Conservation (phyloP, 2,113 vertebrate species). For the Daphoenositta chrysoptera region DNA sequence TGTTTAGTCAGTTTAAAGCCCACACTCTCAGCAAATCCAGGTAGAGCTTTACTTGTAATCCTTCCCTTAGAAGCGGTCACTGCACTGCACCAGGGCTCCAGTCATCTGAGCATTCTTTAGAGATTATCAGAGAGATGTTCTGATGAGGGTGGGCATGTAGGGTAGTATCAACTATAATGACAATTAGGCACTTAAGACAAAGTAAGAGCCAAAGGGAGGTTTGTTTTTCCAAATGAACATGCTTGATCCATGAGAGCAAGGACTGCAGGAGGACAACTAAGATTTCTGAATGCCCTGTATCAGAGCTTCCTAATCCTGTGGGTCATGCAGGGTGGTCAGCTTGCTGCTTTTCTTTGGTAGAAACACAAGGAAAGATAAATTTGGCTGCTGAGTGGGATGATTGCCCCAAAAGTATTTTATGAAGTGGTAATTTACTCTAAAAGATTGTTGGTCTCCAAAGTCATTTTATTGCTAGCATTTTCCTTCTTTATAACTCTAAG, state of each 20-base stretch:
- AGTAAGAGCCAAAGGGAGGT: background rate
- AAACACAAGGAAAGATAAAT: background rate
- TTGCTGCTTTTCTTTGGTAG: background rate
- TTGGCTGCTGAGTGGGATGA: background rate
- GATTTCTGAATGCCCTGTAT: background rate
- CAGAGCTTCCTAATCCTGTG: background rate
- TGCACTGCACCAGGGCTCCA: background rate
- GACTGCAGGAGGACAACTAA: background rate
- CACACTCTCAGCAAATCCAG: background rate
- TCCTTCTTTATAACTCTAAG: background rate
- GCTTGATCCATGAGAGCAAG: background rate
- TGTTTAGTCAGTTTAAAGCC: background rate
- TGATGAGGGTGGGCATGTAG: background rate
- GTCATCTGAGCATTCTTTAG: background rate
- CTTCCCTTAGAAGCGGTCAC: background rate
- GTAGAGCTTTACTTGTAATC: background rate
- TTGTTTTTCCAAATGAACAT: background rate
- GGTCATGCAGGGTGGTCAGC: background rate
- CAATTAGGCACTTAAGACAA: background rate
- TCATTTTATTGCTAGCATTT: background rate
- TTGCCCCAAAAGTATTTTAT: background rate
- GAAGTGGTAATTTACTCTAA: background rate
- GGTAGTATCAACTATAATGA: background rate
- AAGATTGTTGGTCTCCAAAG: background rate
- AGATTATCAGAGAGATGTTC: background rate